These are phyloP conservation scores for Cetonia aurata DNA, from an alignment of 2,888 invertebrate genomes.

Conservation along the genomic window DNA sequence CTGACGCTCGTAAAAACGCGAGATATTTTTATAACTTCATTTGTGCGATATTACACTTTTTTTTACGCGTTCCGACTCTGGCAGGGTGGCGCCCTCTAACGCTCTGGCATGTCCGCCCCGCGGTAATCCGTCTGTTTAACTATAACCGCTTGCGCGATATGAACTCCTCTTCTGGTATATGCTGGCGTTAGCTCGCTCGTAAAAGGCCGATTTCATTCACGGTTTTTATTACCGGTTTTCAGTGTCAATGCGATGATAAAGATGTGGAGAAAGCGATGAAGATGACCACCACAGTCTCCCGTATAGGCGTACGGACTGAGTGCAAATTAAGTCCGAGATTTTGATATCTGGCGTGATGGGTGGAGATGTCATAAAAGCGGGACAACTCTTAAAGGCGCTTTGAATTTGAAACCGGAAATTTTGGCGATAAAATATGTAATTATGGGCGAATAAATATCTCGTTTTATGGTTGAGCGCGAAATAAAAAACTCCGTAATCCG, in stretches of 20 bases:
- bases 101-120: no score
- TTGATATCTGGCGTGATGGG: no score
- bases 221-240: background rate
- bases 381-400: no score
- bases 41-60: conserved; percentile 52
- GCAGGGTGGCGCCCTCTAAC: no score
- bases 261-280: conserved; percentile 38
- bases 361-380: no score
- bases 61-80: conserved; percentile 9
- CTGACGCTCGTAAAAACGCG: conserved; percentile 37
- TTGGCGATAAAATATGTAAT: background rate
- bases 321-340: no score
- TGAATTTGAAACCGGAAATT: no score
- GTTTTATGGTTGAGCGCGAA: no score
- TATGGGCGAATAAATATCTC: background rate
- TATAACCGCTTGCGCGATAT: conserved; percentile 47
- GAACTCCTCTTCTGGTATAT: conserved; percentile 42
- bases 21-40: conserved; percentile 53
- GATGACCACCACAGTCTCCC: conserved; percentile 12
- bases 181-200: background rate
- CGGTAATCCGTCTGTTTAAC: background rate
- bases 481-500: no score
- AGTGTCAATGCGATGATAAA: no score
- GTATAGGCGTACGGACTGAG: no score
- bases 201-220: background rate